Evolutionary conservation across 1,140 invertebrate genomes (phyloP).

Genomic region (Drosophila punjabiensis): DNA sequence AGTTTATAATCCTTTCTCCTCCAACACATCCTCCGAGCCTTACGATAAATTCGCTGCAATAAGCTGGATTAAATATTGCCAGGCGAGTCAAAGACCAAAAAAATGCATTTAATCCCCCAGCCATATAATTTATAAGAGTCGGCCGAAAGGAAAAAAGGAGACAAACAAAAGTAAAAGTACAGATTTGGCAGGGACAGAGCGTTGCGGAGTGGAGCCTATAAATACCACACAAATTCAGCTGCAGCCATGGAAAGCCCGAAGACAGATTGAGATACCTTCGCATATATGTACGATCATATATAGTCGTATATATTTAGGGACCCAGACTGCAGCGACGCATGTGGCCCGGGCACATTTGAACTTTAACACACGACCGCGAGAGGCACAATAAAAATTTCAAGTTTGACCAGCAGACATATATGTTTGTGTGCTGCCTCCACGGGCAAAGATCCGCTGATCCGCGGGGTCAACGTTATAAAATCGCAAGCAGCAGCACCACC

Average conservation of each 20-base stretch:
- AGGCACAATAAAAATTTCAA: conserved; percentile 77
- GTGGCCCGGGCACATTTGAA: conserved; percentile 76
- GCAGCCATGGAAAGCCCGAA: conserved; percentile 44
- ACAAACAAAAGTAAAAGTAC: conserved; percentile 80
- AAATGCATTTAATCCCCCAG: conserved; percentile 66
- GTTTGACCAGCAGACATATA: conserved; percentile 65
- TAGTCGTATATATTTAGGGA: conserved; percentile 27
- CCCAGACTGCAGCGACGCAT: conserved; percentile 54
- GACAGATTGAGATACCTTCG: conserved; percentile 78
- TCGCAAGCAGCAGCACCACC: conserved; percentile 52
- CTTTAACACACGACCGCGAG: conserved; percentile 75
- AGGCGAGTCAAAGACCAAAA: conserved; percentile 69
- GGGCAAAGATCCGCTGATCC: conserved; percentile 69
- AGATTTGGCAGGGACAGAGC: conserved; percentile 9
- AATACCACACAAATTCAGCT: conserved; percentile 39
- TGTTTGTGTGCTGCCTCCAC: conserved; percentile 45
- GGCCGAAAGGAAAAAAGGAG: conserved; percentile 32
- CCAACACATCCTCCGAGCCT: conserved; percentile 30
- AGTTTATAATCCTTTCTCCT: conserved; percentile 45
- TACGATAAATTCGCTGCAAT: conserved; percentile 46
- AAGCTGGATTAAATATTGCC: conserved; percentile 61
- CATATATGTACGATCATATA: conserved; percentile 33
- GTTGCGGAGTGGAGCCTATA: conserved; percentile 51
- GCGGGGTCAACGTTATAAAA: conserved; percentile 81
- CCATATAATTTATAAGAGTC: conserved; percentile 67